A percentile compares a stretch with the other conserved stretches of the same genome.
Conservation (phyloP, 2,888 invertebrate species). For the Chirona hameri region DNA sequence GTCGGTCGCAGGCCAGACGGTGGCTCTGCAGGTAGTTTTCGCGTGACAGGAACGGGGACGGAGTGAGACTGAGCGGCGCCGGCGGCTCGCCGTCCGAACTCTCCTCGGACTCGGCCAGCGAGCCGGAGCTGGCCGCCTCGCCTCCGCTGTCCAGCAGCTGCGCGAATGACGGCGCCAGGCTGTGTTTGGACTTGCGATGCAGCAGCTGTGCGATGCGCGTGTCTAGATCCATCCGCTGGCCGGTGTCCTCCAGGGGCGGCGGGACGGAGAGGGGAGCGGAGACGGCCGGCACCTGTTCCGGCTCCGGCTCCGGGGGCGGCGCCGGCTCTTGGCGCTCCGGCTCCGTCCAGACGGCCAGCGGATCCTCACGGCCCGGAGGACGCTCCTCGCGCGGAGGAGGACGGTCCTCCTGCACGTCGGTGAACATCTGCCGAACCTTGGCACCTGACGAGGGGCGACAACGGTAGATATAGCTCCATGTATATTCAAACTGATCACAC, state of each 20-base stretch:
- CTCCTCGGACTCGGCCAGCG: constrained; percentile 39
- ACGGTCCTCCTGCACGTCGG: not conserved
- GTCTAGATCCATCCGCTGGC: constrained; percentile 50
- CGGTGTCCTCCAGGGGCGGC: not conserved
- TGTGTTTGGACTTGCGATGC: constrained; percentile 51
- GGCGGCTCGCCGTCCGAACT: constrained; percentile 29
- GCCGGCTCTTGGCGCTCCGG: not conserved
- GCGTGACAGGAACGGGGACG: constrained; percentile 69
- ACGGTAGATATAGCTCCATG: too few species aligned
- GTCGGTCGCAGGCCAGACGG: constrained; percentile 45
- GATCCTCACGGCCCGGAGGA: not conserved
- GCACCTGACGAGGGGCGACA: not conserved
- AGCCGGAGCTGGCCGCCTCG: constrained; percentile 31
- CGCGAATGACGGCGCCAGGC: constrained; percentile 39
- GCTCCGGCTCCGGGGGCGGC: not conserved
- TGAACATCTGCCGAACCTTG: not conserved
- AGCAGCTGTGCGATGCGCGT: constrained; percentile 83
- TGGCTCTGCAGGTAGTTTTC: constrained; percentile 66
- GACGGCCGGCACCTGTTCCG: not conserved
- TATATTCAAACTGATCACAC: too few species aligned
- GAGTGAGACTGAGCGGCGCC: constrained; percentile 49
- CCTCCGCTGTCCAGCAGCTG: constrained; percentile 33
- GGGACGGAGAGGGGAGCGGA: not conserved
- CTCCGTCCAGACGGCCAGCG: not conserved
- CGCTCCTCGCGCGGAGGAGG: not conserved